Percentiles rank a stretch among this genome's conserved stretches.
Evolutionary conservation across 2,113 vertebrate genomes (phyloP).

Genomic region (Leptobrachium ailaonicum): DNA sequence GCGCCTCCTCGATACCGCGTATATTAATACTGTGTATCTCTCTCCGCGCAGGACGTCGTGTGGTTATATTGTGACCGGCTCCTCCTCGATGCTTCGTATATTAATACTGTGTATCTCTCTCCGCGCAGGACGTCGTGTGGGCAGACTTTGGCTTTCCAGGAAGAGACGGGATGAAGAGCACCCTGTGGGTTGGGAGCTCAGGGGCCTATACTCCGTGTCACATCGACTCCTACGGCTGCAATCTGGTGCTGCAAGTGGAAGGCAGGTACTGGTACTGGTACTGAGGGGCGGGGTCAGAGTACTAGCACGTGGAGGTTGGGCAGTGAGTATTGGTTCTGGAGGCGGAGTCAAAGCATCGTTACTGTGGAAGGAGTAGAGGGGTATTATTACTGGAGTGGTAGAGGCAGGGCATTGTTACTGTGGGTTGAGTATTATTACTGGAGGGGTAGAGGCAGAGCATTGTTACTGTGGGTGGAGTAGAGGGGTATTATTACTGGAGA

Average conservation of each 20-base stretch:
- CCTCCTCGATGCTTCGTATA: too few species aligned
- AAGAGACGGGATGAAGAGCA: constrained; percentile 85
- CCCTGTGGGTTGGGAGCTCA: constrained; percentile 86
- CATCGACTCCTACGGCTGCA: constrained; percentile 90
- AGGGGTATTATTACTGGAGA: too few species aligned
- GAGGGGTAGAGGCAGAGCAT: too few species aligned
- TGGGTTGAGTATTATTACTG: neutral
- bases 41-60: constrained; percentile 71
- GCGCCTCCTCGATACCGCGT: too few species aligned
- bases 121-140: constrained; percentile 82
- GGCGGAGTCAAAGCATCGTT: too few species aligned
- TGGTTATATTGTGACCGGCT: constrained; percentile 84
- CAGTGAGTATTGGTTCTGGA: too few species aligned
- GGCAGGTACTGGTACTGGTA: constrained; percentile 77
- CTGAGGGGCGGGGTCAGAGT: neutral
- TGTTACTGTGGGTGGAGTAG: too few species aligned
- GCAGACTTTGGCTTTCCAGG: constrained; percentile 89
- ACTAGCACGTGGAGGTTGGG: too few species aligned
- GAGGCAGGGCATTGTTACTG: neutral
- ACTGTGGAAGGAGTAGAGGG: too few species aligned
- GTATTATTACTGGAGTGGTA: too few species aligned
- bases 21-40: too few species aligned
- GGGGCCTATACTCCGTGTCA: constrained; percentile 94
- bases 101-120: neutral
- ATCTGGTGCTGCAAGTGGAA: constrained; percentile 92